These are phyloP conservation scores for Lycorma delicatula DNA, from an alignment of 1,140 invertebrate species.

Conservation along the genomic window DNA sequence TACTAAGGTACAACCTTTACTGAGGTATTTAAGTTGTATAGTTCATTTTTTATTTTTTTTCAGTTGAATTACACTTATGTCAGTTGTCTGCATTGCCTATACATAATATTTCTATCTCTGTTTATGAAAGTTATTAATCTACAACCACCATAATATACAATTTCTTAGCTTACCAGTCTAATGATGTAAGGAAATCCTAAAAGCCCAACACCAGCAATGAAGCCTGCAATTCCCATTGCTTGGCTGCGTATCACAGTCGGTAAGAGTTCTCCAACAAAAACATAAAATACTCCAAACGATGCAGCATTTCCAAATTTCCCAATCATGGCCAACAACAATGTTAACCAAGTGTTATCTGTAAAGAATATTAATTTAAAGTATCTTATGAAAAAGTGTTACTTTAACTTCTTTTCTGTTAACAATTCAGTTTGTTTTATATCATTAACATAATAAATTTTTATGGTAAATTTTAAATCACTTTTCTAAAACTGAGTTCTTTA, in stretches of 20 bases:
- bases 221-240: slow-evolving; percentile 61
- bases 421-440: too few relatives aligned
- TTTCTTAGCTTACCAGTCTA: slow-evolving; percentile 49
- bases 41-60: not conserved
- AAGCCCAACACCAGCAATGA: slow-evolving; percentile 60
- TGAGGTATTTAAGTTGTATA: not conserved
- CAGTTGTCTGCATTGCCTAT: not conserved
- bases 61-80: not conserved
- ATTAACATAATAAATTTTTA: too few relatives aligned
- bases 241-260: slow-evolving; percentile 68
- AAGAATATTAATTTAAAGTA: not conserved
- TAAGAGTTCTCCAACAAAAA: slow-evolving; percentile 70
- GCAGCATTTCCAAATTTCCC: slow-evolving; percentile 82
- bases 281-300: slow-evolving; percentile 66
- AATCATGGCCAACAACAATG: slow-evolving; percentile 61
- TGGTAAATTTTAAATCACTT: too few relatives aligned
- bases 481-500: too few relatives aligned
- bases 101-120: not conserved
- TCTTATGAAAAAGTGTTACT: not conserved
- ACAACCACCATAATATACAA: not conserved
- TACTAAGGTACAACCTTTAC: not conserved
- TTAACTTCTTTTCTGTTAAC: too few relatives aligned
- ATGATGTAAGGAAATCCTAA: slow-evolving; percentile 70
- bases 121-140: not conserved
- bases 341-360: slow-evolving; percentile 41